Conservation (phyloP, 1,140 invertebrate species). For the Oryctes rhinoceros region DNA sequence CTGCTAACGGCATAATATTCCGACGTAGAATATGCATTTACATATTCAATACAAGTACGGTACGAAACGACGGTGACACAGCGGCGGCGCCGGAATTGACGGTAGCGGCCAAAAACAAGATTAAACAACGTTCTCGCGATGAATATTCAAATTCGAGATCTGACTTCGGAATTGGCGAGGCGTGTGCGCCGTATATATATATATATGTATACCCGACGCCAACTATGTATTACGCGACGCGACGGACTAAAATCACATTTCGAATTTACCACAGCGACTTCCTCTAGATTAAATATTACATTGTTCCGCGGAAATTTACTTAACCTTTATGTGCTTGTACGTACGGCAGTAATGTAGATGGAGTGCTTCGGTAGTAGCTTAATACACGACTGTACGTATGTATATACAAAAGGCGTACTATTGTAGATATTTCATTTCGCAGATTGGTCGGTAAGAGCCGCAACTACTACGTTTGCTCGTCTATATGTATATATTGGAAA, state of each 20-base stretch:
- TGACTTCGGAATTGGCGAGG: not conserved
- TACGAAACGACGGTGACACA: not conserved
- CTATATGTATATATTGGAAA: no score
- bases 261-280: constrained; percentile 10
- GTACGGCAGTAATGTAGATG: not conserved
- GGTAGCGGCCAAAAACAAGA: constrained; percentile 17
- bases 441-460: no score
- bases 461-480: no score
- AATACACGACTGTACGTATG: no score
- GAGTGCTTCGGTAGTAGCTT: no score
- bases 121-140: constrained; percentile 1
- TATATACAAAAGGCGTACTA: no score
- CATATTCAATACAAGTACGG: not conserved
- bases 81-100: not conserved
- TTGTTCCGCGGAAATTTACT: constrained; percentile 25
- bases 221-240: not conserved
- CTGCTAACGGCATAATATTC: no score
- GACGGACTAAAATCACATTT: constrained; percentile 11
- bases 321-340: not conserved
- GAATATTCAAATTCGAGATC: constrained; percentile 5
- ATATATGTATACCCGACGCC: no score
- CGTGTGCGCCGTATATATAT: not conserved
- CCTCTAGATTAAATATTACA: constrained; percentile 22
- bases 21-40: constrained; percentile 6
- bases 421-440: no score